Evolutionary conservation across 2,113 vertebrate species (phyloP), one percentile per base, ranked within the genome.

Genomic region (Megaceryle torquata): DNA sequence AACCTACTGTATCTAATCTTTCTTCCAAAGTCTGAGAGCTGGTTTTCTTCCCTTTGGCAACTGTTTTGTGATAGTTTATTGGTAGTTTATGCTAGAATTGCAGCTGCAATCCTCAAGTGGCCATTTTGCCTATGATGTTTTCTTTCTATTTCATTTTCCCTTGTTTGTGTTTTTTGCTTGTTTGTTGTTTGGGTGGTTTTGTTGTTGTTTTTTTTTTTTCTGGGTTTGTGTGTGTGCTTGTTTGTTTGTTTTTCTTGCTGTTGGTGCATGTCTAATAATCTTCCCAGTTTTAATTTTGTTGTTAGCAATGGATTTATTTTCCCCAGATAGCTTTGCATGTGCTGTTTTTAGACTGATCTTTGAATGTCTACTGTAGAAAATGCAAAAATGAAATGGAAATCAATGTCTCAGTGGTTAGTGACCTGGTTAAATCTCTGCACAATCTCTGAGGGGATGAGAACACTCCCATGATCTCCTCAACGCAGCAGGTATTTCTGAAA

Each of bases 351-450:
- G 86, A 67, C 68, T 77, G 44, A 65, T 80, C n/a, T 88, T 77
- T 92, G 54, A 63, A 70, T 44, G 35, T 61, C 64, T 20, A 28
- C 41, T 81, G 37, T 25, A 91, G 80, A n/a, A 88, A 69, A n/a
- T 70, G 60, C 37, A 69, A 67, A 88, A 92, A 57, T 65, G 7
- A 88, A 88, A 84, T 74, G 56, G 77, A 91, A 92, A 91, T 94
- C 88, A 53, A 26, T 93, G 29, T n/a, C 44, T 82, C 9, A 0
- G 29, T 88, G 29, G 39, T 90, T 90, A 91, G 61, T 88, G 88
- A 91, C 81, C 81, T 68, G 29, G n/a, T 89, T 84, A 84, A 82
- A 80, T 64, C 70, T 85, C 33, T 82, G 53, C 35, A 24, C 44
- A n/a, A 53, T 21, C 28, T 60, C 22, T 82, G 57, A 60, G 9